phyloP scores from a whole-genome alignment of 2,113 vertebrate species.

The Climacteris rufus region DNA sequence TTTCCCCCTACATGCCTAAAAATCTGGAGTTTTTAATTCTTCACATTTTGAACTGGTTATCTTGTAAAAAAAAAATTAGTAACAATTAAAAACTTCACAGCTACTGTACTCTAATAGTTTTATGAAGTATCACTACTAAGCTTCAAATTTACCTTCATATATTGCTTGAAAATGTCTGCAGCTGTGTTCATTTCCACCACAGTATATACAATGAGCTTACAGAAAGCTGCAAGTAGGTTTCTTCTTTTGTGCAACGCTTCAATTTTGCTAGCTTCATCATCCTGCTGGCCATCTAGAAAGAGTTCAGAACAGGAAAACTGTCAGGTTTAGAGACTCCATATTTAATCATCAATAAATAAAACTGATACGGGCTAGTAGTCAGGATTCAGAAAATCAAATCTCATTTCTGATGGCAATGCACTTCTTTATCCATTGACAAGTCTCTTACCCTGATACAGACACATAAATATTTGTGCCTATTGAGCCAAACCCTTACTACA shows the following conservation, averaged over 20 bases:
- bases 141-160: conserved; percentile 88
- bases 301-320: not conserved
- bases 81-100: not conserved
- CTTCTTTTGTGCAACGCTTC: conserved; percentile 98
- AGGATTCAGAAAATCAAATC: not conserved
- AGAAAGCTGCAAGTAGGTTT: conserved; percentile 96
- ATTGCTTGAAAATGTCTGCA: conserved; percentile 98
- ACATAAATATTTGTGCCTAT: not conserved
- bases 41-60: not conserved
- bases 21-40: not conserved
- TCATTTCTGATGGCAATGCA: not conserved
- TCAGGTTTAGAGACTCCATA: not conserved
- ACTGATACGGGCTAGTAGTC: not conserved
- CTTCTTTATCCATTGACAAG: not conserved
- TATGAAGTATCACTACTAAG: not conserved
- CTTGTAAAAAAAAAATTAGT: not conserved
- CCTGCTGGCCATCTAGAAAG: conserved; percentile 91
- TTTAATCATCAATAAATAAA: not conserved
- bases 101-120: not conserved
- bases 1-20: not conserved
- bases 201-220: conserved; percentile 98
- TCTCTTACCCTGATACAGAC: not conserved
- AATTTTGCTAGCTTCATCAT: conserved; percentile 97
- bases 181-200: conserved; percentile 98
- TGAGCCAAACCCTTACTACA: not conserved